phyloP scores from a whole-genome alignment of 1,140 invertebrate species.

The Drosophila asahinai region DNA sequence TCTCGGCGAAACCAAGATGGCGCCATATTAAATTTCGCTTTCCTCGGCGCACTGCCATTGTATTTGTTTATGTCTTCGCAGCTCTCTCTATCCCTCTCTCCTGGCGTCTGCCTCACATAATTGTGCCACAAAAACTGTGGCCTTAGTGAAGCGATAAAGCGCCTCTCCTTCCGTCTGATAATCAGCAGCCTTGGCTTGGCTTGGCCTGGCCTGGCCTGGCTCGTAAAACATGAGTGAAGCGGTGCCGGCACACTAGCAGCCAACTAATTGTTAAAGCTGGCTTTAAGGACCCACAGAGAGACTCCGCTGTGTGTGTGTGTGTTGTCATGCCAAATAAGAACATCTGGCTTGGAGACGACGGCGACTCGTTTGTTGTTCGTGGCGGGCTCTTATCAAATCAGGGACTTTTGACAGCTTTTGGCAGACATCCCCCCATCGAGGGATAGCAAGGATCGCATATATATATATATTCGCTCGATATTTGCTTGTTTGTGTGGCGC shows the following conservation, averaged over 20 bases:
- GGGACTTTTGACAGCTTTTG: conserved; percentile 74
- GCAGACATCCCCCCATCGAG: conserved; percentile 44
- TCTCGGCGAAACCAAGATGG: conserved; percentile 53
- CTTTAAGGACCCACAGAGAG: conserved; percentile 14
- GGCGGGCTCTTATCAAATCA: conserved; percentile 59
- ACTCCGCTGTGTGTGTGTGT: not conserved
- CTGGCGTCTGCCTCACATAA: conserved; percentile 39
- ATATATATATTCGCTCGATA: conserved; percentile 29
- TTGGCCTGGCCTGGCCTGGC: conserved; percentile 3
- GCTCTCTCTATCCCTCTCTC: not conserved
- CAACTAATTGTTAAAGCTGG: conserved; percentile 54
- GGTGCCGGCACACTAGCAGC: conserved; percentile 1
- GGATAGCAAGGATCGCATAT: conserved; percentile 11
- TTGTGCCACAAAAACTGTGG: conserved; percentile 59
- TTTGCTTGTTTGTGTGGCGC: conserved; percentile 48
- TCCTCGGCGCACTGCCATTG: conserved; percentile 19
- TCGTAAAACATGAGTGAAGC: conserved; percentile 21
- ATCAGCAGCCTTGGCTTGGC: conserved; percentile 23
- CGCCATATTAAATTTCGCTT: conserved; percentile 75
- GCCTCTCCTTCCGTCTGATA: conserved; percentile 27
- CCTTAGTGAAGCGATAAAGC: conserved; percentile 55
- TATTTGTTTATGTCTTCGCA: conserved; percentile 61
- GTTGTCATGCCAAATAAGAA: conserved; percentile 63
- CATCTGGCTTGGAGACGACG: conserved; percentile 27
- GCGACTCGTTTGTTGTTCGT: conserved; percentile 22